Evolutionary conservation across 2,113 vertebrate genomes (phyloP).

Genomic region (Hemibagrus wyckioides): DNA sequence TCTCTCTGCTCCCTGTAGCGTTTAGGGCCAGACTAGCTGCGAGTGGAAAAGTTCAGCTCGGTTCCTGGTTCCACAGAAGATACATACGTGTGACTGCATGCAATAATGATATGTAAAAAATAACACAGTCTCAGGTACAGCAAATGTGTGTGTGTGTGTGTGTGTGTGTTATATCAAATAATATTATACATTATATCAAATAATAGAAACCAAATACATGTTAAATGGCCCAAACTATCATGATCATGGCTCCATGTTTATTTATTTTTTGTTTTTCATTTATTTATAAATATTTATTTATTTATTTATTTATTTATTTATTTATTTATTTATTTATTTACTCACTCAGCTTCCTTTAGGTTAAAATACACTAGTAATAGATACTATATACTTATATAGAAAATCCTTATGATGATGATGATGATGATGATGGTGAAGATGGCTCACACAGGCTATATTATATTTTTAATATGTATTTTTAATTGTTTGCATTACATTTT

Average conservation of each 20-base stretch:
- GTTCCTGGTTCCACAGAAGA: background rate
- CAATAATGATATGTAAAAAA: conserved; percentile 9
- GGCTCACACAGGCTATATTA: too few species aligned
- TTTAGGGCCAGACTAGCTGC: conserved; percentile 8
- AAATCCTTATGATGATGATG: too few species aligned
- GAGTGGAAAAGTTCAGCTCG: conserved; percentile 35
- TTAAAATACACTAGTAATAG: background rate
- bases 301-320: background rate
- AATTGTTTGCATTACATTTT: background rate
- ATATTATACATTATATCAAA: background rate
- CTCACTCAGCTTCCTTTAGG: background rate
- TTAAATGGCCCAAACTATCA: background rate
- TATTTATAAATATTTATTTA: background rate
- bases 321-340: background rate
- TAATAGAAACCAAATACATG: background rate
- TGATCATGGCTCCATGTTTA: background rate
- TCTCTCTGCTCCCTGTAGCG: conserved; percentile 24
- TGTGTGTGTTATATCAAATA: background rate
- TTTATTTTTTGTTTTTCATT: background rate
- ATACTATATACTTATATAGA: background rate
- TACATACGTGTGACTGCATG: conserved; percentile 7
- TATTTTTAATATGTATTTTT: too few species aligned
- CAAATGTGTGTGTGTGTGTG: background rate
- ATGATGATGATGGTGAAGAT: too few species aligned
- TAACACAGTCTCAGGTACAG: background rate